These are phyloP conservation scores for Paramormyrops kingsleyae DNA, from an alignment of 2,113 vertebrate genomes.

Conservation along the genomic window DNA sequence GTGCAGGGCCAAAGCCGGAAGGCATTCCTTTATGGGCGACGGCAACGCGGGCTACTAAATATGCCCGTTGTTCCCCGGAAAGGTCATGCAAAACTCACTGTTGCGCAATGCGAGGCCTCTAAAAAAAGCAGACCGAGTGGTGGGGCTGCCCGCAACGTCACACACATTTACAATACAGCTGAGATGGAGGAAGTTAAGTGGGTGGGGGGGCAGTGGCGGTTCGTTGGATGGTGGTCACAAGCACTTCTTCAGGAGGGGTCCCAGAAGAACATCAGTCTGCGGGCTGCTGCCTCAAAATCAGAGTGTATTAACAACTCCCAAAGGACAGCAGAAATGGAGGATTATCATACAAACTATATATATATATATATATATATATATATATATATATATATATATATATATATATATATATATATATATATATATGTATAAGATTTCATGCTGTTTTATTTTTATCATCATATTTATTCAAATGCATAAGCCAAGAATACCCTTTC, in stretches of 20 bases:
- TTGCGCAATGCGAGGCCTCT: slow-evolving; percentile 27
- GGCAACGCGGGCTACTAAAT: slow-evolving; percentile 29
- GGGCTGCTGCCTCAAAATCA: not conserved
- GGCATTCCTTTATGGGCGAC: not conserved
- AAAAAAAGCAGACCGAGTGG: slow-evolving; percentile 46
- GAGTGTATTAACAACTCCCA: not conserved
- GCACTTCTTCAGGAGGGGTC: not conserved
- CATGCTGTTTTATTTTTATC: not conserved
- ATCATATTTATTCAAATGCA: not conserved
- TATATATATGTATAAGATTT: not conserved
- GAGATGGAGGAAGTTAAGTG: not conserved
- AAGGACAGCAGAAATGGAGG: not conserved
- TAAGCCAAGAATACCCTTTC: not conserved
- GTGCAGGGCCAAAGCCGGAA: not conserved
- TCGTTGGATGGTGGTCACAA: not conserved
- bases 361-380: not conserved
- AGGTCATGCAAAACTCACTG: slow-evolving; percentile 33
- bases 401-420: not conserved
- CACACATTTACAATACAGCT: slow-evolving; percentile 36
- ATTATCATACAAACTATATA: not conserved
- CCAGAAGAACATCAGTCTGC: not conserved
- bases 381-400: not conserved
- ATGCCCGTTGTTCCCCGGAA: slow-evolving; percentile 41
- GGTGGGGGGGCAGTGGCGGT: slow-evolving; percentile 12
- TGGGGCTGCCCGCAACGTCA: slow-evolving; percentile 55